Conservation (phyloP, 2,888 invertebrate genomes). For the Morinoia aosen region DNA sequence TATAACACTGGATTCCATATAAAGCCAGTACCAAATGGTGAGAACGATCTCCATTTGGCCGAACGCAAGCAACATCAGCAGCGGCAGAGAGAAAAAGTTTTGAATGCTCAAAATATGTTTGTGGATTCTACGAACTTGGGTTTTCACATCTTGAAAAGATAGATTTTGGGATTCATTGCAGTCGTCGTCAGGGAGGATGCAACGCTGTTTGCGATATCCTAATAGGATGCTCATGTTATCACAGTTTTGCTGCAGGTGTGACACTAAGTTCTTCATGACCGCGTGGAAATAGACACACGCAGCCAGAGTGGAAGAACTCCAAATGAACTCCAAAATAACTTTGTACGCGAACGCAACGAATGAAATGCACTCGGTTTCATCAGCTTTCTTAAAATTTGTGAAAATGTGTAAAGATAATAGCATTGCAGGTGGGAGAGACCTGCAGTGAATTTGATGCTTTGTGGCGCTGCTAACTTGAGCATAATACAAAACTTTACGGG, state of each 20-base stretch:
- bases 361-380: neutral
- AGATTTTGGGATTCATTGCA: neutral
- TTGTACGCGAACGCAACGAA: neutral
- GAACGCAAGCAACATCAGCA: neutral
- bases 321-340: neutral
- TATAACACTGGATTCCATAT: neutral
- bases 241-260: neutral
- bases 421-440: neutral
- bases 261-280: neutral
- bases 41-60: neutral
- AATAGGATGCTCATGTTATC: neutral
- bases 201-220: neutral
- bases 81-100: neutral
- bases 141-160: neutral
- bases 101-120: neutral
- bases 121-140: neutral
- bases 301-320: neutral
- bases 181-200: neutral
- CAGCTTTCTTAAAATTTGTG: neutral
- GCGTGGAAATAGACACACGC: neutral
- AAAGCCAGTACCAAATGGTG: neutral
- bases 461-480: neutral
- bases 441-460: neutral
- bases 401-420: neutral
- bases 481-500: neutral